Conservation (phyloP, 2,888 invertebrate species). For the Darwinula stevensoni region DNA sequence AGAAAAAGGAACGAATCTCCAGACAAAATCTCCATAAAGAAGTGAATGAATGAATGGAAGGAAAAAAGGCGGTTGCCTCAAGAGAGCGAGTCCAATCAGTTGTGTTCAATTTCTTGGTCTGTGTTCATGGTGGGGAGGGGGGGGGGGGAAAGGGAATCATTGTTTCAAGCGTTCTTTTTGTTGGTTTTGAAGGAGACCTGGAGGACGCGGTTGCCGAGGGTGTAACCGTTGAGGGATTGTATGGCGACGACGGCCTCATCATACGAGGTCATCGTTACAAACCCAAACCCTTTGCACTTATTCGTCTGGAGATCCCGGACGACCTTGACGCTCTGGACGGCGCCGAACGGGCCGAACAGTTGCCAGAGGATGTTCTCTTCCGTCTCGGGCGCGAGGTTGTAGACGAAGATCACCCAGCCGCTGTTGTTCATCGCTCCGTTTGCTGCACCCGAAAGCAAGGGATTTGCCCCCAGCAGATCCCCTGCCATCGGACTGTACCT, state of each 20-base stretch:
- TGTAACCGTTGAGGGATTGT: slow-evolving; percentile 82
- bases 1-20: no score
- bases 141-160: no score
- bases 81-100: no score
- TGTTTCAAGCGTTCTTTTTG: no score
- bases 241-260: slow-evolving; percentile 89
- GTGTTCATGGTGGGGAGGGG: no score
- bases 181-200: slow-evolving; percentile 51
- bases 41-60: no score
- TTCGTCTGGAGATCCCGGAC: slow-evolving; percentile 80
- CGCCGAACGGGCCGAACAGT: slow-evolving; percentile 86
- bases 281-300: slow-evolving; percentile 94
- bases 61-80: no score
- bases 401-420: slow-evolving; percentile 77
- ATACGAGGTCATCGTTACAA: slow-evolving; percentile 94
- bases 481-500: slow-evolving; percentile 55
- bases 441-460: slow-evolving; percentile 26
- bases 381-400: slow-evolving; percentile 67
- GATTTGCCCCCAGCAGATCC: slow-evolving; percentile 37
- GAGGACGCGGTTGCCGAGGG: slow-evolving; percentile 72
- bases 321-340: slow-evolving; percentile 86
- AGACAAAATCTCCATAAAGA: no score
- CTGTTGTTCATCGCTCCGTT: slow-evolving; percentile 25
- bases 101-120: no score
- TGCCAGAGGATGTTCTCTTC: slow-evolving; percentile 78